These are phyloP conservation scores for Meliscaeva auricollis DNA, from an alignment of 2,888 invertebrate species.

Conservation along the genomic window DNA sequence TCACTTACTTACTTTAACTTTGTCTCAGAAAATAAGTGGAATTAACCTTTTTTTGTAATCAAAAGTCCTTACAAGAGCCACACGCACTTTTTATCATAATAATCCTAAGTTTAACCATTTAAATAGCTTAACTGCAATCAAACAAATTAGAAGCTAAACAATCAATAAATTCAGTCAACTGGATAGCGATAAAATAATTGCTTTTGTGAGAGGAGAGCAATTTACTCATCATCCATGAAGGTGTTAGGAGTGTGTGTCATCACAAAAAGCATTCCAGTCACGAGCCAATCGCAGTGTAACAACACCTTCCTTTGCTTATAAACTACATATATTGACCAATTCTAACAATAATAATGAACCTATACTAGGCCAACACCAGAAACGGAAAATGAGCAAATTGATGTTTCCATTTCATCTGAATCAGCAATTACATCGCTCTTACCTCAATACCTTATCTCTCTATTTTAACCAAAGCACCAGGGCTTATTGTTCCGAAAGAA, in stretches of 20 bases:
- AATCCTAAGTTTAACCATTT: neutral
- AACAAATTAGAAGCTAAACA: constrained; percentile 9
- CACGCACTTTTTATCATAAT: too few species aligned
- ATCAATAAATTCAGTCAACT: neutral
- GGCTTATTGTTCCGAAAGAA: constrained; percentile 52
- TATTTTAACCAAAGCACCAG: constrained; percentile 45
- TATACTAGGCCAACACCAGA: neutral
- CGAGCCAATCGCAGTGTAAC: neutral
- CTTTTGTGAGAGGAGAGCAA: constrained; percentile 2
- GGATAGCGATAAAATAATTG: constrained; percentile 23
- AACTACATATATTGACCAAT: constrained; percentile 21
- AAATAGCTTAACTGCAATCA: neutral
- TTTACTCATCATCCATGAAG: constrained; percentile 12
- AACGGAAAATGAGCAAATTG: constrained; percentile 68
- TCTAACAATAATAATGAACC: constrained; percentile 14
- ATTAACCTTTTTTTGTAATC: too few species aligned
- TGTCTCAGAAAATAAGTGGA: too few species aligned
- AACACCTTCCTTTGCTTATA: neutral
- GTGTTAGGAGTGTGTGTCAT: constrained; percentile 1
- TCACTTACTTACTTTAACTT: too few species aligned
- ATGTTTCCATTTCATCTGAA: constrained; percentile 69
- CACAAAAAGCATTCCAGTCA: constrained; percentile 24
- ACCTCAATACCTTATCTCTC: constrained; percentile 31
- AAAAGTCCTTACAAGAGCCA: too few species aligned
- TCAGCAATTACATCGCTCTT: constrained; percentile 62